Evolutionary conservation across 1,140 invertebrate genomes (phyloP).

Genomic region (Wiebesia pumilae): DNA sequence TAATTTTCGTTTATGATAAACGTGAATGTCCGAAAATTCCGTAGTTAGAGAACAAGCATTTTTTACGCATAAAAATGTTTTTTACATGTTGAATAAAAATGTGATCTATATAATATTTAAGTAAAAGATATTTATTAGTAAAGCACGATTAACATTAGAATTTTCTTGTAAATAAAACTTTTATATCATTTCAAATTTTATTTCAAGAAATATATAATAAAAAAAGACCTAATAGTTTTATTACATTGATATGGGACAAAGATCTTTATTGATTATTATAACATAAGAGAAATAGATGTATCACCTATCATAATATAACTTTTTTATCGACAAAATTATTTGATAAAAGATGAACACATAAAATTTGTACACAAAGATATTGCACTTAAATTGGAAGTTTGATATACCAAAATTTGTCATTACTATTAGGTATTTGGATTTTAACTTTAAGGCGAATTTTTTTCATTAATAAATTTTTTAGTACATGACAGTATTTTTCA

Average conservation of each 20-base stretch:
- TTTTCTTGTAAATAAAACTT: background rate
- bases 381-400: background rate
- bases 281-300: constrained; percentile 25
- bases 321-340: constrained; percentile 34
- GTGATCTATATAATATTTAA: background rate
- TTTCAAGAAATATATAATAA: background rate
- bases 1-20: background rate
- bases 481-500: no score
- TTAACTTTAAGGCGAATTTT: background rate
- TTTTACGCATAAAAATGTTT: background rate
- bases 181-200: background rate
- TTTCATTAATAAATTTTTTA: no score
- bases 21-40: background rate
- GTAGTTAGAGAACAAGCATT: background rate
- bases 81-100: background rate
- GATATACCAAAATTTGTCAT: background rate
- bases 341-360: constrained; percentile 4
- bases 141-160: background rate
- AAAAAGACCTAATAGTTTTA: background rate
- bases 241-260: constrained; percentile 5
- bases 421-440: background rate
- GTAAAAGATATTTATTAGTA: background rate
- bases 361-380: constrained; percentile 1
- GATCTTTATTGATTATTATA: constrained; percentile 8
- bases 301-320: constrained; percentile 3